Percentiles rank a stretch among this genome's conserved stretches.
Evolutionary conservation across 2,113 vertebrate species (phyloP).

Genomic region (Corydoras sp.): DNA sequence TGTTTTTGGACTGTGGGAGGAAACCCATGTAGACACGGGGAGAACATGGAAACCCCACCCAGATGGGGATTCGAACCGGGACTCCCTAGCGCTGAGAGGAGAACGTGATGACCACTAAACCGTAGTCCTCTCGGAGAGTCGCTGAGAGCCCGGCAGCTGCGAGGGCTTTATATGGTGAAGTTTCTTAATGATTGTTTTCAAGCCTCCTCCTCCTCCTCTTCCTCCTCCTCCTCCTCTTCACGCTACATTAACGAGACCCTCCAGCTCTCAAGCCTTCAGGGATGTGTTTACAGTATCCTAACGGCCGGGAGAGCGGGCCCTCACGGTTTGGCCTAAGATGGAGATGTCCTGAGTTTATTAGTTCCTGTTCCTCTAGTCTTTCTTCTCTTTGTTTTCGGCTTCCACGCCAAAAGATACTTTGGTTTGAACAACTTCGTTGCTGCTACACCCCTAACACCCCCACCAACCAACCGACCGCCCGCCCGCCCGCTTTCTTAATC

Average conservation of each 20-base stretch:
- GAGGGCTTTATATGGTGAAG: conserved; percentile 62
- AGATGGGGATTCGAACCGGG: no score
- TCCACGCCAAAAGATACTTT: neutral
- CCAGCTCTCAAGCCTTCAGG: conserved; percentile 28
- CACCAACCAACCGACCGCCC: no score
- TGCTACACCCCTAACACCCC: no score
- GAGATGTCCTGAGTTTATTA: conserved; percentile 1
- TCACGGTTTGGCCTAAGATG: conserved; percentile 33
- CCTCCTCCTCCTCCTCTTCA: conserved; percentile 35
- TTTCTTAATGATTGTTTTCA: conserved; percentile 32
- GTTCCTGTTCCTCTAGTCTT: neutral
- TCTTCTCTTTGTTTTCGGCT: neutral
- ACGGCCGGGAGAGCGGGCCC: conserved; percentile 7
- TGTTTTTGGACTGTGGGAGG: no score
- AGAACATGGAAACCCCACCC: no score
- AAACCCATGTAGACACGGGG: no score
- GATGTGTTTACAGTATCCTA: conserved; percentile 34
- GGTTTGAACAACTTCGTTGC: no score
- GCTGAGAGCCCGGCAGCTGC: neutral
- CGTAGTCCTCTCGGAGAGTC: neutral
- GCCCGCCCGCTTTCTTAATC: no score
- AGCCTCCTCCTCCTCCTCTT: conserved; percentile 33
- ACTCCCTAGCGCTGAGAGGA: no score
- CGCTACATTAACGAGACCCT: conserved; percentile 14
- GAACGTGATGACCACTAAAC: no score